Base-by-base conservation (phyloP, 2,113 vertebrate species). In the Zeus faber region DNA sequence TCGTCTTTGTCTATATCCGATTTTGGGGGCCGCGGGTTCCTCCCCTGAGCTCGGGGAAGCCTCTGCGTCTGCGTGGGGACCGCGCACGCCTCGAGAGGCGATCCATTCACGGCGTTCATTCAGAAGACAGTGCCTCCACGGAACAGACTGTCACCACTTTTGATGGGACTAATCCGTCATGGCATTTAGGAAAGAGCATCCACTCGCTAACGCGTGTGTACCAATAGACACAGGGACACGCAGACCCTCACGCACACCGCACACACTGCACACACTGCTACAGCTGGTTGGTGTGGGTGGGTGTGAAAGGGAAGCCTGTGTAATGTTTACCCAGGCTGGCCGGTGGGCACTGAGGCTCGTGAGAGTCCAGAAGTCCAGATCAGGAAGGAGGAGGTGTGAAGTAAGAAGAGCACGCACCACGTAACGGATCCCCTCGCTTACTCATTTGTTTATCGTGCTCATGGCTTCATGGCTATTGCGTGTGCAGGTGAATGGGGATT, bases 221-320 rank as follows among this genome's bases (percentile, higher is more conserved):
- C 44, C 37, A 1, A 52, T 27, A 57, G 54, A 63, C 45, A 39
- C 16, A 43, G 5, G 6, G 8, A 1, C 39, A 61, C 33, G 60
- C 43, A 56, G 23, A 62, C 47, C 13, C 49, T 43, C 59, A 54
- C 67, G 64, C 11, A 25, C 50, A 39, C 8, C 4, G 37, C 16
- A 50, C 17, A 18, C n/a, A 50, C 25, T 14, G 14, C 23, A 66
- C 53, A 62, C 50, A 51, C 16, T 45, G 35, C 2, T 55, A 78
- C 79, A 73, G 73, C 72, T 81, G 79, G 65, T 11, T 74, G 14
- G 2, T 39, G 72, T 80, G 75, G 74, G 76, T 72, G 67, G 76
- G 68, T 67, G 81, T 68, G 67, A 70, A 76, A 65, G 82, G 75
- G 77, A 83, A 74, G 79, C 76, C 85, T 83, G 68, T 52, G 65